These are phyloP conservation scores for Harlomillsia oculata DNA, from an alignment of 1,140 invertebrate species.

Conservation along the genomic window DNA sequence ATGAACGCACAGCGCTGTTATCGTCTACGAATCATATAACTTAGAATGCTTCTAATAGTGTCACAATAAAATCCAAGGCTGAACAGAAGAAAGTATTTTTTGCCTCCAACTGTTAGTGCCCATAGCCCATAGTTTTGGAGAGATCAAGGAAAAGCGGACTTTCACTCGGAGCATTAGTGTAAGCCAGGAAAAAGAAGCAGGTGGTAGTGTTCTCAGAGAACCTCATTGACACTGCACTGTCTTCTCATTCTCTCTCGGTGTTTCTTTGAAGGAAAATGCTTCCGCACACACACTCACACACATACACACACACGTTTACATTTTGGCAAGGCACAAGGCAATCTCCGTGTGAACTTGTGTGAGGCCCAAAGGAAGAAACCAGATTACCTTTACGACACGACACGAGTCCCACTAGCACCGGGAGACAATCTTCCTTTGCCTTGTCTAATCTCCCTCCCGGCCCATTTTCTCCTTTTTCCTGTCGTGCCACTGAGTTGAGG, in stretches of 20 bases:
- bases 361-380: conserved; percentile 8
- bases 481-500: no score
- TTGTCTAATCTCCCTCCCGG: background rate
- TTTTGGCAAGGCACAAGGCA: conserved; percentile 9
- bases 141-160: conserved; percentile 15
- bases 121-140: conserved; percentile 4
- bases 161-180: conserved; percentile 20
- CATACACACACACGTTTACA: background rate
- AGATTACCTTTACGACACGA: conserved; percentile 25
- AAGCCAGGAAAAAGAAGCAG: conserved; percentile 11
- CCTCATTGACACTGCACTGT: conserved; percentile 18
- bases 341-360: conserved; percentile 29
- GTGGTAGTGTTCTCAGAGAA: conserved; percentile 21
- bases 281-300: background rate
- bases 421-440: conserved; percentile 12
- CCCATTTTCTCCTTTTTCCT: background rate
- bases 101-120: no score
- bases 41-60: no score
- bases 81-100: no score
- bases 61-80: no score
- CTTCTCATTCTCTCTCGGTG: no score
- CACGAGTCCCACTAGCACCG: conserved; percentile 5
- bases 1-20: no score
- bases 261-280: background rate
- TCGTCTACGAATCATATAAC: no score